A percentile compares a stretch with the other conserved stretches of the same genome.
Conservation (phyloP, 1,140 invertebrate genomes). For the Tetragonula clypearis region DNA sequence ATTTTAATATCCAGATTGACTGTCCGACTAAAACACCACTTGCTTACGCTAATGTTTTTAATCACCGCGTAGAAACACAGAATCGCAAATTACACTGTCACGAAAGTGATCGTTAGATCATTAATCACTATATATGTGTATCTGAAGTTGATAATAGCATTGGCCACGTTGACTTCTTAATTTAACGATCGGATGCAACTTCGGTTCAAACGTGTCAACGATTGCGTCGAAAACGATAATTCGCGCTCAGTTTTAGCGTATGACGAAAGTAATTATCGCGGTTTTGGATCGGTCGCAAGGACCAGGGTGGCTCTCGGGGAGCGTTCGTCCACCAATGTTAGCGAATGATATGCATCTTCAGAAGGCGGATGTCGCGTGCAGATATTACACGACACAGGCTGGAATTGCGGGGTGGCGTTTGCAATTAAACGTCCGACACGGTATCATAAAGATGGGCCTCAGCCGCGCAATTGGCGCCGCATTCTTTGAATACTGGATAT, state of each 20-base stretch:
- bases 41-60: neutral
- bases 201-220: neutral
- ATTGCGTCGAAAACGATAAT: neutral
- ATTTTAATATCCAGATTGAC: too few relatives aligned
- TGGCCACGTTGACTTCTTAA: neutral
- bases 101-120: too few relatives aligned
- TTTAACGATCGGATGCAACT: neutral
- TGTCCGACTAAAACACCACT: neutral
- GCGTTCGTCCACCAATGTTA: slow-evolving; percentile 34
- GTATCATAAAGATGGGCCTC: slow-evolving; percentile 55
- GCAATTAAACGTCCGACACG: slow-evolving; percentile 69
- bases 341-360: slow-evolving; percentile 14
- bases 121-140: neutral
- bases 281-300: neutral
- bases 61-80: neutral
- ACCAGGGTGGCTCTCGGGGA: neutral
- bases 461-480: slow-evolving; percentile 41
- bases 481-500: slow-evolving; percentile 25
- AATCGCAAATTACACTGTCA: neutral
- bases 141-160: neutral
- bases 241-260: neutral
- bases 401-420: slow-evolving; percentile 24
- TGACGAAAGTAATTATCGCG: neutral
- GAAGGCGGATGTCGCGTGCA: slow-evolving; percentile 51
- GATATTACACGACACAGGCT: slow-evolving; percentile 41